Conservation (phyloP, 2,888 invertebrate genomes). For the Bombyx huttoni region DNA sequence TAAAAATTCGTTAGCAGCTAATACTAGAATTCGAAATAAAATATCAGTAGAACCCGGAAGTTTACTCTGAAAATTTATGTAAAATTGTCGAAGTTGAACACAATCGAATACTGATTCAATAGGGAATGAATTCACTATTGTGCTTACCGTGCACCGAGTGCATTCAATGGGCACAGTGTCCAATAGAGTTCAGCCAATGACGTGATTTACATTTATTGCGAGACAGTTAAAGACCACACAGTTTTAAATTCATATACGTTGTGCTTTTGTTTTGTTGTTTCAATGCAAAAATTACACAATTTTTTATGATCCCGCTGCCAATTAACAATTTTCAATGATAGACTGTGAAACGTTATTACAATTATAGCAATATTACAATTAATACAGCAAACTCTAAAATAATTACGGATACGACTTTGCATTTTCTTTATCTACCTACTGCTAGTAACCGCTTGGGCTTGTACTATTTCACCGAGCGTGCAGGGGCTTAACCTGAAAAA, state of each 20-base stretch:
- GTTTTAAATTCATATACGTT: conserved; percentile 28
- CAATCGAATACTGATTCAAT: conserved; percentile 56
- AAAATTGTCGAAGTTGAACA: conserved; percentile 36
- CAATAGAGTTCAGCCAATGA: conserved; percentile 48
- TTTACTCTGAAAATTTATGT: conserved; percentile 20
- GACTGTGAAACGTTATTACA: too few relatives aligned
- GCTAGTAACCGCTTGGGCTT: too few relatives aligned
- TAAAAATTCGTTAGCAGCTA: neutral
- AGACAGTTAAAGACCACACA: conserved; percentile 29
- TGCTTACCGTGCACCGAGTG: conserved; percentile 49
- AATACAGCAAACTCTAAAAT: too few relatives aligned
- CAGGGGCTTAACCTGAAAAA: too few relatives aligned
- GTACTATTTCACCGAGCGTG: too few relatives aligned
- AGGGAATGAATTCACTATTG: conserved; percentile 46
- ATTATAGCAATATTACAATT: too few relatives aligned
- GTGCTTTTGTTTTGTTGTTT: conserved; percentile 8
- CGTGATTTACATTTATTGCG: conserved; percentile 58
- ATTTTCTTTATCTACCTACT: too few relatives aligned
- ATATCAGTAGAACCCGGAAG: neutral
- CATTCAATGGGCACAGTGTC: conserved; percentile 39
- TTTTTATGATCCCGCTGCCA: too few relatives aligned
- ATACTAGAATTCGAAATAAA: neutral
- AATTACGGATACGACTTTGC: too few relatives aligned
- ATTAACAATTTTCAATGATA: too few relatives aligned
- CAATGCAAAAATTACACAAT: conserved; percentile 4